These are phyloP conservation scores for Xenopus tropicalis DNA, from an alignment of 2,113 vertebrate species.

Conservation along the genomic window UCB_Xtro_10.0 CM004450.2:81746501-81747000, in stretches of 20 bases:
- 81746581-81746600: background rate
- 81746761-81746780: no score
- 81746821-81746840: background rate
- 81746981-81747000: no score
- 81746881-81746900: slow-evolving; percentile 7
- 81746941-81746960: no score
- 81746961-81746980: no score
- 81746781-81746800: no score
- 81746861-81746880: slow-evolving; percentile 7
- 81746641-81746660: slow-evolving; percentile 23
- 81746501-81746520: slow-evolving; percentile 4
- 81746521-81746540: slow-evolving; percentile 12
- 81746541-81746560: background rate
- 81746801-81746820: no score
- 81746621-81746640: slow-evolving; percentile 3
- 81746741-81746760: no score
- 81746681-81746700: background rate
- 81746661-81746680: no score
- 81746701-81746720: no score
- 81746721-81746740: no score
- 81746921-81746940: no score
- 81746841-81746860: background rate
- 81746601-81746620: background rate
- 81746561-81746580: background rate
- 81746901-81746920: background rate